These are phyloP conservation scores for Halcyon smyrnensis DNA, from an alignment of 2,797 vertebrate genomes.

Conservation along the genomic window DNA sequence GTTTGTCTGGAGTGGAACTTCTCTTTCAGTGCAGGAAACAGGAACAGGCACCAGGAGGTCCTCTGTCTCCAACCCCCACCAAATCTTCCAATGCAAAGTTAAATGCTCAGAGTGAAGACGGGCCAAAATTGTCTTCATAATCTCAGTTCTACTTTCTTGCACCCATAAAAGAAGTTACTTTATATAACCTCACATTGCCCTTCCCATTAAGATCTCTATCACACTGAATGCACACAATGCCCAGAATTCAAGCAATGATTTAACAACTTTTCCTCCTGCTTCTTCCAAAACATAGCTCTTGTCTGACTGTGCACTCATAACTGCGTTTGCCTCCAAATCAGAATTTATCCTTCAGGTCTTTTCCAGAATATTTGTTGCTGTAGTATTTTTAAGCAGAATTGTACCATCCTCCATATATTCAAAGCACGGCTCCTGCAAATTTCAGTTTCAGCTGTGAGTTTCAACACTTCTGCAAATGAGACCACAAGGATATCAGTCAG, in stretches of 20 bases:
- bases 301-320: neutral
- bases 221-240: neutral
- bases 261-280: neutral
- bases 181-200: neutral
- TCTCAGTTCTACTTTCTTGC: neutral
- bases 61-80: neutral
- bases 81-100: neutral
- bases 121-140: neutral
- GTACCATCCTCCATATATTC: neutral
- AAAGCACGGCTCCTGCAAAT: neutral
- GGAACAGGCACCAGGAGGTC: neutral
- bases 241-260: neutral
- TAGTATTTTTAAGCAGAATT: neutral
- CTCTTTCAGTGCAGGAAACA: neutral
- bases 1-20: neutral
- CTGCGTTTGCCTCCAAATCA: neutral
- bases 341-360: neutral
- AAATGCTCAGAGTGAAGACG: neutral
- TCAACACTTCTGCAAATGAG: constrained; percentile 57
- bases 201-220: neutral
- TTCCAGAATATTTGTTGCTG: neutral
- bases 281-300: neutral
- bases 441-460: constrained; percentile 27
- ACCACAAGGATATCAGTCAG: constrained; percentile 4
- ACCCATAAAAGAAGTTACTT: neutral